Conservation (phyloP, 2,113 vertebrate genomes). For the Seriola rivoliana region DNA sequence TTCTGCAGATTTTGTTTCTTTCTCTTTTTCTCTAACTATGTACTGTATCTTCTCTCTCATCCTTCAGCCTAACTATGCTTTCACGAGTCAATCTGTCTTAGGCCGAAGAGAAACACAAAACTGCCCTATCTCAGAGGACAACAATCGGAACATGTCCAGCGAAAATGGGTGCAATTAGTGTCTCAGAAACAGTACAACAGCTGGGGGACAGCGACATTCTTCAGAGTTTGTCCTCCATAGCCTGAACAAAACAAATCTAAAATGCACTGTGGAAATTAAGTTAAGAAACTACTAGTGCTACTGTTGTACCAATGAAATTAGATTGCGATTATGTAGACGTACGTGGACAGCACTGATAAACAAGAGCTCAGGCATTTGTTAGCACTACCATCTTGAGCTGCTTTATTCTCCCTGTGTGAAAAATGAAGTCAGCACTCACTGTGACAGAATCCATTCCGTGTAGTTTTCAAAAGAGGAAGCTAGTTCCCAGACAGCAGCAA, state of each 20-base stretch:
- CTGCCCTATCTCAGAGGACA: constrained; percentile 54
- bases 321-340: constrained; percentile 40
- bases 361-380: constrained; percentile 48
- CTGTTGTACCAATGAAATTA: constrained; percentile 32
- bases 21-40: constrained; percentile 11
- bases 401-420: constrained; percentile 40
- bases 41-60: constrained; percentile 27
- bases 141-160: constrained; percentile 55
- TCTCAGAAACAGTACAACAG: constrained; percentile 48
- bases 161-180: constrained; percentile 71
- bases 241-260: constrained; percentile 41
- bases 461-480: constrained; percentile 41
- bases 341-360: constrained; percentile 37
- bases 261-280: constrained; percentile 36
- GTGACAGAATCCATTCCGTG: constrained; percentile 62
- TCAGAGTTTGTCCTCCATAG: constrained; percentile 58
- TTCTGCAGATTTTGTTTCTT: neutral
- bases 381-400: constrained; percentile 27
- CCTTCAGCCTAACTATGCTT: constrained; percentile 53
- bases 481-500: constrained; percentile 29
- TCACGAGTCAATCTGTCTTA: constrained; percentile 52
- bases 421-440: constrained; percentile 50
- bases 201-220: constrained; percentile 56
- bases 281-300: constrained; percentile 21
- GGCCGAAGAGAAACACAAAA: constrained; percentile 51